Conservation (phyloP, 2,113 vertebrate species). For the Athene cunicularia region DNA sequence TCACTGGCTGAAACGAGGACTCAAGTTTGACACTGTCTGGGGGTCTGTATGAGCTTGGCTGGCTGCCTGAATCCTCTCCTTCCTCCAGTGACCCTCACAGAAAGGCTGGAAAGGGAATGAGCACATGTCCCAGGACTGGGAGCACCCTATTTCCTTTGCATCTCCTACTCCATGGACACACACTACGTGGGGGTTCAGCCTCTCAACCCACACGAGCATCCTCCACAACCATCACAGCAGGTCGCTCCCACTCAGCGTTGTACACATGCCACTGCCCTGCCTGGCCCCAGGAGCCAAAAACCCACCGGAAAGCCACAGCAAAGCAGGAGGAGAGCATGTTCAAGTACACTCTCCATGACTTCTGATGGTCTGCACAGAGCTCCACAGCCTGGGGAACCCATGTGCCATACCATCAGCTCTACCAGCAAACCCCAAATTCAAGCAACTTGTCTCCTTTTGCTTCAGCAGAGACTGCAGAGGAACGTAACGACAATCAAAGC, state of each 20-base stretch:
- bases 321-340: neutral
- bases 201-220: rapidly evolving
- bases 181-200: neutral
- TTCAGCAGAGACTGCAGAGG: neutral
- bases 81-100: neutral
- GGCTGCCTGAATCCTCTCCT: neutral
- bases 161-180: neutral
- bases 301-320: neutral
- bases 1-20: neutral
- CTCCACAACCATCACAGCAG: neutral
- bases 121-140: neutral
- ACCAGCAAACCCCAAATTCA: neutral
- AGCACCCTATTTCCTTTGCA: neutral
- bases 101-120: neutral
- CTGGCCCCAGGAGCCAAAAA: neutral
- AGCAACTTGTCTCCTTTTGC: neutral
- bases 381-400: neutral
- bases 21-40: neutral
- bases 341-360: neutral
- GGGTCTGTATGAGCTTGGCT: neutral
- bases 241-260: neutral
- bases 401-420: rapidly evolving
- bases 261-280: neutral
- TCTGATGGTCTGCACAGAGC: neutral
- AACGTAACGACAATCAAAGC: neutral